These are phyloP conservation scores for Clunio marinus DNA, from an alignment of 2,888 invertebrate species.

Conservation along the genomic window DNA sequence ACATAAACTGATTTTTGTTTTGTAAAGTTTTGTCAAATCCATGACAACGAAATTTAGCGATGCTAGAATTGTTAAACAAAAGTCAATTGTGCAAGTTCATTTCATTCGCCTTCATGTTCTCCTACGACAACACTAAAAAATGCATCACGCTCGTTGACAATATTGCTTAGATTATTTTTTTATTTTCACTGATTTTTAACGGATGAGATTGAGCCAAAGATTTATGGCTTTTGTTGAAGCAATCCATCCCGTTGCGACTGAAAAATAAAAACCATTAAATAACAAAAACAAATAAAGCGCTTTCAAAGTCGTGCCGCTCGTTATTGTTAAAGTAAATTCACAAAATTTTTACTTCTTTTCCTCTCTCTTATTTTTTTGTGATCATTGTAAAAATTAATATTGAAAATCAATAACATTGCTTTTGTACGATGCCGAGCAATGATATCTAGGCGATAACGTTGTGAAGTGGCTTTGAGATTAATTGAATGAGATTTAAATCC, in stretches of 20 bases:
- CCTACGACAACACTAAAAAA: slow-evolving; percentile 1
- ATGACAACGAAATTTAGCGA: not conserved
- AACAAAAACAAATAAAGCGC: slow-evolving; percentile 8
- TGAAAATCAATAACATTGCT: slow-evolving; percentile 21
- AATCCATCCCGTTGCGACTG: slow-evolving; percentile 6
- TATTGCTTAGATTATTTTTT: not conserved
- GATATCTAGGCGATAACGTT: too few species aligned
- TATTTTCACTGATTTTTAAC: not conserved
- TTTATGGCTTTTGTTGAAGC: slow-evolving; percentile 7
- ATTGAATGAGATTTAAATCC: too few species aligned
- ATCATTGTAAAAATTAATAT: slow-evolving; percentile 19
- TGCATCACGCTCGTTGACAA: not conserved
- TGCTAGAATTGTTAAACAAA: not conserved
- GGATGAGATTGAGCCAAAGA: not conserved
- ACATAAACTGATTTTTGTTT: slow-evolving; percentile 11
- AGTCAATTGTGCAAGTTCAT: slow-evolving; percentile 1
- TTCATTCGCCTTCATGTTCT: not conserved
- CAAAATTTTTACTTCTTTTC: not conserved
- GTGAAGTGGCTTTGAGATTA: too few species aligned
- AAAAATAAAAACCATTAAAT: too few species aligned
- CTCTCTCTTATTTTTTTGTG: not conserved
- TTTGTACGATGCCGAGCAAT: too few species aligned
- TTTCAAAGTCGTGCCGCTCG: slow-evolving; percentile 5
- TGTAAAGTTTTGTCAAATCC: not conserved
- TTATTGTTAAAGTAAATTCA: slow-evolving; percentile 12